A percentile compares a stretch with the other conserved stretches of the same genome.
phyloP scores from a whole-genome alignment of 2,888 invertebrate genomes.

The Idaea biselata region DNA sequence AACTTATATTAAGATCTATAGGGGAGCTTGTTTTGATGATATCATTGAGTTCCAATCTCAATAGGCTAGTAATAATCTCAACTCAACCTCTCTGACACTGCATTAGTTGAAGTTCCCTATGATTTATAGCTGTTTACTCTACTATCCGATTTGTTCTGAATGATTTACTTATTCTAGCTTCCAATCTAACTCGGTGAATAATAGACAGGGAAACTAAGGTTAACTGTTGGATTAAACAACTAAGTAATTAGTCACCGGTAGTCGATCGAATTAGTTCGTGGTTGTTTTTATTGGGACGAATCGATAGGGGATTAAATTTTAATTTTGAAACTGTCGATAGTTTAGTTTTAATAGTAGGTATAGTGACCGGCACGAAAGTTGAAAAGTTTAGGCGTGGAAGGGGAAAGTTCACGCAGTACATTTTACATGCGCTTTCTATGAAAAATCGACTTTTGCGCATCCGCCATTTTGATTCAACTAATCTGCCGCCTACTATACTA shows the following conservation, averaged over 20 bases:
- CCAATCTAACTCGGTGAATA: conserved; percentile 31
- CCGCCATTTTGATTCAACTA: too few species aligned
- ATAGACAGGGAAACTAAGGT: conserved; percentile 19
- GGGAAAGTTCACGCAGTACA: too few species aligned
- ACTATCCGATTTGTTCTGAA: conserved; percentile 64
- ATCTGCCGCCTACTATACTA: too few species aligned
- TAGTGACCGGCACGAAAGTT: too few species aligned
- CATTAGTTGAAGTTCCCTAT: conserved; percentile 30
- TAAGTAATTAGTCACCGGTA: conserved; percentile 12
- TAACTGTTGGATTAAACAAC: conserved; percentile 13
- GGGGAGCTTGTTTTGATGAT: background rate
- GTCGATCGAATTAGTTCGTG: conserved; percentile 13
- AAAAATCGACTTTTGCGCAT: too few species aligned
- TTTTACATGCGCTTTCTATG: too few species aligned
- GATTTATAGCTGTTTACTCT: conserved; percentile 69
- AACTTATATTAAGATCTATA: background rate
- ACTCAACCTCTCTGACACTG: conserved; percentile 28
- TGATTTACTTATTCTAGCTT: conserved; percentile 42
- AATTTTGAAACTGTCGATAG: background rate
- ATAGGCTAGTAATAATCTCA: too few species aligned
- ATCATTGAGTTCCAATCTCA: conserved; percentile 8
- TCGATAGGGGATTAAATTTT: background rate
- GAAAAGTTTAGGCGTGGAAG: too few species aligned
- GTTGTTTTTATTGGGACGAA: background rate
- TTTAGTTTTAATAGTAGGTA: too few species aligned